Evolutionary conservation across 2,797 vertebrate species (phyloP).

Genomic region (Crenuchus spilurus): DNA sequence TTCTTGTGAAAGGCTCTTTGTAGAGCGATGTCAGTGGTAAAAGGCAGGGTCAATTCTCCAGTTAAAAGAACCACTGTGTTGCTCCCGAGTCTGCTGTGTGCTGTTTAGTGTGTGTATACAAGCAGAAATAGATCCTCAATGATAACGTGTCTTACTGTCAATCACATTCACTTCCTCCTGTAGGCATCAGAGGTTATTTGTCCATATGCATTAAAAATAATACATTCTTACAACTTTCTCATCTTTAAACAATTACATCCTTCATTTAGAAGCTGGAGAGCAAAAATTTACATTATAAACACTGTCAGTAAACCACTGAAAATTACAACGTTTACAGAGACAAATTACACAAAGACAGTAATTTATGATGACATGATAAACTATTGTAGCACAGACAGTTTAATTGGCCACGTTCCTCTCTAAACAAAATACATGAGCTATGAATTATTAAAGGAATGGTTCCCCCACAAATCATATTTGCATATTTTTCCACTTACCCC

Average conservation of each 20-base stretch:
- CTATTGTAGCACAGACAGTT: too few relatives aligned
- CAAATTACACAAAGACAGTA: background rate
- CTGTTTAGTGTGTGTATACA: background rate
- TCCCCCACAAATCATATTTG: too few relatives aligned
- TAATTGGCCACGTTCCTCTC: background rate
- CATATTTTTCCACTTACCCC: too few relatives aligned
- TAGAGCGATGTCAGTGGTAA: background rate
- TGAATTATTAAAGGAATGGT: background rate
- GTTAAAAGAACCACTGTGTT: background rate
- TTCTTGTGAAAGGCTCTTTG: background rate
- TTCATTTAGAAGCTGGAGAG: background rate
- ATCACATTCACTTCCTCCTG: background rate
- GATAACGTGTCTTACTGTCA: background rate
- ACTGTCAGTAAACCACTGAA: background rate
- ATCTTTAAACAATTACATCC: background rate
- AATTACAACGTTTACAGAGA: background rate
- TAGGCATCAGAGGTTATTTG: too few relatives aligned
- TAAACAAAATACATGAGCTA: background rate
- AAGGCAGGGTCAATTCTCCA: background rate
- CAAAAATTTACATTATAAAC: background rate
- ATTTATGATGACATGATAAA: too few relatives aligned
- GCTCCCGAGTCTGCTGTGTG: background rate
- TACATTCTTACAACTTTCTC: background rate
- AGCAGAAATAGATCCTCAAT: background rate
- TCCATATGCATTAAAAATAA: background rate